Percentiles rank a stretch among this genome's conserved stretches.
phyloP scores from a whole-genome alignment of 2,113 vertebrate species.

The Entomyzon cyanotis region DNA sequence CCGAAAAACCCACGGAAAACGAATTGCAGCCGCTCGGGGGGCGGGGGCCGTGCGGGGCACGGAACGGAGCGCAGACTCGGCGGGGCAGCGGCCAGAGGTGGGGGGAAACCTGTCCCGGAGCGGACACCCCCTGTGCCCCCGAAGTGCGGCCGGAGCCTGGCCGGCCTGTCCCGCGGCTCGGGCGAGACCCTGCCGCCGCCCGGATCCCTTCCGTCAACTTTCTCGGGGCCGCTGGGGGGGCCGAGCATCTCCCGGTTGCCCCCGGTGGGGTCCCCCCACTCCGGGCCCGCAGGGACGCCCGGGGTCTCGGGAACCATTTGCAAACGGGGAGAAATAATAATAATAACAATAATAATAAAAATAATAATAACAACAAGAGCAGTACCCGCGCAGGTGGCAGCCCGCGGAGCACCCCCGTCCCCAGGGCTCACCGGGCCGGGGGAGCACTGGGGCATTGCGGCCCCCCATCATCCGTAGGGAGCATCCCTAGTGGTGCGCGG shows the following conservation, averaged over 20 bases:
- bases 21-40: neutral
- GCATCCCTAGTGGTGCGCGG: neutral
- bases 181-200: too few species aligned
- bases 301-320: neutral
- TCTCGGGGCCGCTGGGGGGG: neutral
- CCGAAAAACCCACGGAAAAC: neutral
- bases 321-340: neutral
- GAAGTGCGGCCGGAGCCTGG: neutral
- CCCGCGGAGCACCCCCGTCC: neutral
- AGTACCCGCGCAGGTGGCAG: too few species aligned
- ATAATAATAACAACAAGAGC: neutral
- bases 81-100: neutral
- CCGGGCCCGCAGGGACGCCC: neutral
- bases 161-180: neutral
- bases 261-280: too few species aligned
- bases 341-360: fast-evolving
- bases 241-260: neutral
- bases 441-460: neutral
- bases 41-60: neutral
- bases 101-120: neutral
- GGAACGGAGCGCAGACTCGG: neutral
- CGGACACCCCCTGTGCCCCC: neutral
- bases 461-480: neutral
- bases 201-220: neutral
- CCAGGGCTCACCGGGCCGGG: too few species aligned